Evolutionary conservation across 2,797 vertebrate species (phyloP), one percentile per base, ranked within the genome.

Genomic region (Poeciliopsis presidionis): DNA sequence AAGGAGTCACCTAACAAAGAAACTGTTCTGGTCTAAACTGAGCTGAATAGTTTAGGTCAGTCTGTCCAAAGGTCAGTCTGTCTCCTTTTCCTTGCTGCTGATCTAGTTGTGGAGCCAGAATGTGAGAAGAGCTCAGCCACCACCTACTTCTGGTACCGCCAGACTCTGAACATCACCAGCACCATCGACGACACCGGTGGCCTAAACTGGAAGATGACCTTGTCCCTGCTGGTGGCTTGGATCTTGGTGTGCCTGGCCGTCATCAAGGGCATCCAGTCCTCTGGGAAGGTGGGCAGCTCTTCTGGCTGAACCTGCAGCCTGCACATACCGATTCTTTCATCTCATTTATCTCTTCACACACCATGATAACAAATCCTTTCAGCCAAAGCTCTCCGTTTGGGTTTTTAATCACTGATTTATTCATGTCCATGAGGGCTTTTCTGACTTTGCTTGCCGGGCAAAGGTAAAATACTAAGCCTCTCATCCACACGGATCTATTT

Each of bases 131-230:
- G 98, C 91, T 99, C 98, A 0, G 98, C 98, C 76, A 99, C 98
- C 55, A 99, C 98, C 30, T 99, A 98, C 91, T 99, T 99, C 95
- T 99, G 98, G 98, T 99, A 99, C 91, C 95, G 98, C 1, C 95
- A 99, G 92, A 92, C 98, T 43, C 86, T 99, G 83, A 97, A 99
- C 92, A 99, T 98, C 91, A 99, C 98, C 91, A 96, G 96, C 94
- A 95, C 93, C 88, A 99, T 99, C 76, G 97, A 97, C 0, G 97
- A 99, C 92, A 97, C 97, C 0, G 97, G 98, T 0, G 97, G 97
- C 1, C 96, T 99, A 7, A 99, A 99, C 93, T 99, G 98, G 98
- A 98, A 93, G 94, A 99, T 99, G 98, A 97, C 97, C 0, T 76
- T 99, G 61, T 98, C 97, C n/a, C 95, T 99, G 78, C 92, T 99